A percentile compares a stretch with the other conserved stretches of the same genome.
phyloP scores from a whole-genome alignment of 2,888 invertebrate species.

The Sinotaia quadrata region DNA sequence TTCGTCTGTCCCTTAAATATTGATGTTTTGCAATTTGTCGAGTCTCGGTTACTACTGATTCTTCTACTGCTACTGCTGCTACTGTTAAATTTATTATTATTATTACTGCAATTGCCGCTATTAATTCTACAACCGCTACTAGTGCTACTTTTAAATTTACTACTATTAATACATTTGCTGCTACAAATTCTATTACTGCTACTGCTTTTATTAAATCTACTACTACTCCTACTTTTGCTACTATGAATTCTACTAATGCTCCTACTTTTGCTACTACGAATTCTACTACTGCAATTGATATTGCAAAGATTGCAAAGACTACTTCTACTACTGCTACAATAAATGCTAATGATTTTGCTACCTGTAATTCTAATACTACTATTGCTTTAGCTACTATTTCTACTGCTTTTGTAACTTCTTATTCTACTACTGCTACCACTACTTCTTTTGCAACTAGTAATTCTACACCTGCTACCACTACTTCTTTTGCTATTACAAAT shows the following conservation, averaged over 20 bases:
- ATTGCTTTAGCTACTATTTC: constrained; percentile 22
- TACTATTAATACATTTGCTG: neutral
- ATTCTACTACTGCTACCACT: constrained; percentile 31
- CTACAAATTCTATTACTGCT: neutral
- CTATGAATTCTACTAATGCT: constrained; percentile 5
- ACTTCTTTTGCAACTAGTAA: constrained; percentile 28
- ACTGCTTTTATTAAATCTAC: too few species aligned
- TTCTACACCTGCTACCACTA: constrained; percentile 27
- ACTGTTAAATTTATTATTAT: neutral
- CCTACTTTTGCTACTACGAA: too few species aligned
- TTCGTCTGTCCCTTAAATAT: too few species aligned
- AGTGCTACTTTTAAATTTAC: neutral
- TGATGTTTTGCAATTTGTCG: too few species aligned
- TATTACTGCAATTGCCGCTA: neutral
- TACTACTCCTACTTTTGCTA: neutral
- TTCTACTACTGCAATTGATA: constrained; percentile 7
- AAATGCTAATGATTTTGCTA: constrained; percentile 26
- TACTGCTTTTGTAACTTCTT: constrained; percentile 26
- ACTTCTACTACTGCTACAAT: constrained; percentile 11
- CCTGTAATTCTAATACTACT: constrained; percentile 22
- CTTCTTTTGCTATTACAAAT: constrained; percentile 26
- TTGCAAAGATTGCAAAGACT: constrained; percentile 23
- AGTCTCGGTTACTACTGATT: neutral
- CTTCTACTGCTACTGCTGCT: neutral
- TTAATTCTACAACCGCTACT: neutral